Base-by-base conservation (phyloP, 2,888 invertebrate species). In the Chouioia cunea region DNA sequence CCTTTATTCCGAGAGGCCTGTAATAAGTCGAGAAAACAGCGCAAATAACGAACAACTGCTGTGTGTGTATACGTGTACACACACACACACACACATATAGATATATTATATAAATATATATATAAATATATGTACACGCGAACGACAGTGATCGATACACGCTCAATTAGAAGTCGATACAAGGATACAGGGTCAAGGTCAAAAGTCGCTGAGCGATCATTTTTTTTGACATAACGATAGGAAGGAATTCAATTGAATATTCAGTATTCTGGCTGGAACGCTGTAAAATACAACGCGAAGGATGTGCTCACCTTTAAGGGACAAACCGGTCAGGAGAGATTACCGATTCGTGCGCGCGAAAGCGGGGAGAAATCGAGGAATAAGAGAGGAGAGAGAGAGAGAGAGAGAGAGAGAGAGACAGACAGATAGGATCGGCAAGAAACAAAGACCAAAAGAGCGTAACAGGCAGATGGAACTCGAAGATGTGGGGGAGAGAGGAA, bases 381-480 rank as follows among this genome's bases (percentile, higher is more conserved):
- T 36, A 36, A 65, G 60, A 60, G 54, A 69, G 62, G 58, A 62
- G 15, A 36, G 36, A 36, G 66, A 65, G 60, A 60, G 54, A 69
- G 57, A 58, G 15, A 59, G 57, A 18, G 18, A 52, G 56, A 57
- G 27, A 47, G 47, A 54, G 27, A 52, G 36, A 36, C 10, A 36
- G 67, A 68, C 53, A 52, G 47, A 69, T 56, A 62, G 15, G 63
- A 54, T 16, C 23, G 46, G 58, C 53, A 50, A 46, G 54, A 50
- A 43, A 27, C 16, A 50, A 36, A 14, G 53, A 59, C 20, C 48
- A 46, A 46, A 23, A 23, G 50, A 50, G 47, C 48, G 60, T 60
- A 60, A 60, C 59, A 48, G 67, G 65, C 54, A 59, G 27, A 59
- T 53, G 63, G 48, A 63, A 23, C 44, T 23, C 73, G 76, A 75